phyloP scores from a whole-genome alignment of 2,113 vertebrate genomes.

The Oceanodroma tethys region DNA sequence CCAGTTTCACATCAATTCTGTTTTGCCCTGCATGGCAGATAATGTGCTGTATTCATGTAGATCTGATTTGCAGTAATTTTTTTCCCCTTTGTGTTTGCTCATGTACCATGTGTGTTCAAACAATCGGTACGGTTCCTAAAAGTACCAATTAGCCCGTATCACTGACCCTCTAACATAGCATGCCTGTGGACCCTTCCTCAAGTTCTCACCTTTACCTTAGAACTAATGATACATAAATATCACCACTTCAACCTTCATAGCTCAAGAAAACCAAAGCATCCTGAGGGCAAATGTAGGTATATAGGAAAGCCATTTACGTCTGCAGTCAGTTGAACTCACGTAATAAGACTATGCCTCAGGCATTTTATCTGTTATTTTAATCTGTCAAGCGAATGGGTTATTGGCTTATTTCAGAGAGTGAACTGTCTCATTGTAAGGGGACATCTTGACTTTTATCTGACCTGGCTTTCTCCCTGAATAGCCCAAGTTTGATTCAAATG shows the following conservation, averaged over 20 bases:
- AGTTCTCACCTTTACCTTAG: not conserved
- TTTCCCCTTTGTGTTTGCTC: rapidly evolving
- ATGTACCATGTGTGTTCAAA: not conserved
- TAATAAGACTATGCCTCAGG: not conserved
- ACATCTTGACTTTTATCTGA: slow-evolving; percentile 35
- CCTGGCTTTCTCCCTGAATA: slow-evolving; percentile 28
- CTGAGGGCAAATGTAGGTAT: not conserved
- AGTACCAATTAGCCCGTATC: not conserved
- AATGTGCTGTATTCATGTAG: not conserved
- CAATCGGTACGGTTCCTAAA: not conserved
- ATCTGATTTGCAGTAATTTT: not conserved
- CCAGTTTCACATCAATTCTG: not conserved
- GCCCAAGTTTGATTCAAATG: slow-evolving; percentile 12
- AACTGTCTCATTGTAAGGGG: not conserved
- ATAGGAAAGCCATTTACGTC: slow-evolving; percentile 4
- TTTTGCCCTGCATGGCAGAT: not conserved
- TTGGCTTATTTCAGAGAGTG: not conserved
- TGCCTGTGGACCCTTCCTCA: not conserved
- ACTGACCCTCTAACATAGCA: not conserved
- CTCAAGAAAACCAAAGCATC: not conserved
- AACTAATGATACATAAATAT: not conserved
- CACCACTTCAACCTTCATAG: not conserved
- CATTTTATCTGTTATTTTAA: slow-evolving; percentile 49
- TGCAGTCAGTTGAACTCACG: not conserved
- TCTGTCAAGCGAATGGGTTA: not conserved